Conservation (phyloP, 2,113 vertebrate species). For the Callocephalon fimbriatum region DNA sequence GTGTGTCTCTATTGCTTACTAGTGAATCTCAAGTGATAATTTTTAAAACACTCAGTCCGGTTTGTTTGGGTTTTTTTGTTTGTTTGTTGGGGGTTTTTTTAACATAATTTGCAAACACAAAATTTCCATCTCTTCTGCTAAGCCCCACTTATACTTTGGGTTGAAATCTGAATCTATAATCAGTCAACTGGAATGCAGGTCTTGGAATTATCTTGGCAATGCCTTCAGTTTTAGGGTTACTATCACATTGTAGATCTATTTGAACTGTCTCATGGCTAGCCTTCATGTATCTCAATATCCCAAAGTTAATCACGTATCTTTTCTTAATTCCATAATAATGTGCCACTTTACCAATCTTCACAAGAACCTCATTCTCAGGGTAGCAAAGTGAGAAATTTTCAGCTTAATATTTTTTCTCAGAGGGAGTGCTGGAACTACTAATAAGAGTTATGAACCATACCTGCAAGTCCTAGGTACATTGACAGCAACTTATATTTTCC, state of each 20-base stretch:
- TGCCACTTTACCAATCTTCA: neutral
- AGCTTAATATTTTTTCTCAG: neutral
- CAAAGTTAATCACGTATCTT: neutral
- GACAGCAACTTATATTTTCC: neutral
- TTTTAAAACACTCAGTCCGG: neutral
- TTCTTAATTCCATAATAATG: neutral
- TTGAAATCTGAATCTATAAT: neutral
- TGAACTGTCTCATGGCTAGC: neutral
- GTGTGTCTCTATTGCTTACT: neutral
- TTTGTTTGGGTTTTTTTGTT: fast-evolving
- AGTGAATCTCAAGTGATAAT: neutral
- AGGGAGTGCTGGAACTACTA: neutral
- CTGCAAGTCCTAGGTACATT: neutral
- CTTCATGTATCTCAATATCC: neutral
- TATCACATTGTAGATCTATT: neutral
- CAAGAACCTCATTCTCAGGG: neutral
- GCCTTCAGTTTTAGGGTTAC: neutral
- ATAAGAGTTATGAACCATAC: neutral
- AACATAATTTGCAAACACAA: neutral
- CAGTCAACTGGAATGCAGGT: neutral
- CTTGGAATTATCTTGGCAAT: neutral
- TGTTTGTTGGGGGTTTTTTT: neutral
- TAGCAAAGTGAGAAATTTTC: neutral
- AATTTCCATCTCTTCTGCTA: neutral
- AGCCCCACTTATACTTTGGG: neutral